Base-by-base conservation (phyloP, 2,888 invertebrate species). In the Athetis lepigone region DNA sequence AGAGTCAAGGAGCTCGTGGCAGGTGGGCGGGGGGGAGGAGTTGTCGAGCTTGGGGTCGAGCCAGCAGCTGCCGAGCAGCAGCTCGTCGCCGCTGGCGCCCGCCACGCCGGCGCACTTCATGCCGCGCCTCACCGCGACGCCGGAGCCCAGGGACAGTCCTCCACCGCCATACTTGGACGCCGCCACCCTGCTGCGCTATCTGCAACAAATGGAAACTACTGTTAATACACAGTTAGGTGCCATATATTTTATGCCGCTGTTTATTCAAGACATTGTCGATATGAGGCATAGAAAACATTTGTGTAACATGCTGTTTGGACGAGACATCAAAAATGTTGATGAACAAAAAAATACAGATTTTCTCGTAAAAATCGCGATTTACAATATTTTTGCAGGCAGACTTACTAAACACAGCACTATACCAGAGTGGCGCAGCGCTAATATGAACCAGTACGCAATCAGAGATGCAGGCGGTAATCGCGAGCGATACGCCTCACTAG, bases 31-130 rank as follows among this genome's bases (percentile, higher is more conserved):
- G 69, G 91, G 90, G 56, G 94, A 85, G 83, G 87, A 89, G 76
- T 86, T 90, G 90, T 95, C 87, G 94, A 94, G 89, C 88, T 94
- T 94, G 81, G 96, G 96, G 86, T 97, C 96, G 80, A 96, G 96
- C 97, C 97, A 97, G 94, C 97, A 97, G 75, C 96, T 95, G 85
- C 96, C 96, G 90, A 96, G 96, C 89, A 97, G 95, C 80, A 97
- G 95, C 87, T 97, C 96, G 93, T 97, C 97, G 85, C 96, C 96
- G 90, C 96, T 75, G 70, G 82, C 90, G 79, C 88, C 89, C 51
- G 88, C 94, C 92, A 86, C 90, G 77, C 90, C 90, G 47, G 89
- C 93, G 93, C 96, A 96, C 96, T 96, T 96, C 96, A 96, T 96
- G 88, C 95, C 94, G 90, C 94, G 93, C 86, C 93, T 90, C 91